phyloP scores from a whole-genome alignment of 2,888 invertebrate genomes.

The Piscicola geometra region DNA sequence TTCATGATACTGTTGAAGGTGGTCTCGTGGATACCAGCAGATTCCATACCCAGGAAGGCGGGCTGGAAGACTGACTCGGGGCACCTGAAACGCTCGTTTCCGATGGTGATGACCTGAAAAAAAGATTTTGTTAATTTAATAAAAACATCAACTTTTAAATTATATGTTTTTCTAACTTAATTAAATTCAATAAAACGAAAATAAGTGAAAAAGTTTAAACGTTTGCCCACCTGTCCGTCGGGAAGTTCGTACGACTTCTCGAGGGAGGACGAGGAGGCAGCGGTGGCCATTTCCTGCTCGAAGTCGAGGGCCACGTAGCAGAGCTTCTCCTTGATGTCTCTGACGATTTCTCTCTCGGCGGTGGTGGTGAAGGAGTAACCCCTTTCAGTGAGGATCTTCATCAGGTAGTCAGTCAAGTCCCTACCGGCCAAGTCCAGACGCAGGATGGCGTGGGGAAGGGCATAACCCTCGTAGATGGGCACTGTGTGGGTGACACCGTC shows the following conservation, averaged over 20 bases:
- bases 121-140: neutral
- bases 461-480: constrained; percentile 89
- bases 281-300: constrained; percentile 52
- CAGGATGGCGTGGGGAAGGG: constrained; percentile 90
- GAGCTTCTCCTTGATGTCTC: constrained; percentile 85
- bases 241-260: constrained; percentile 54
- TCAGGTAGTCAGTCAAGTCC: constrained; percentile 91
- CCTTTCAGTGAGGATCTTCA: constrained; percentile 68
- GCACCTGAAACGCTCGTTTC: constrained; percentile 52
- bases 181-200: neutral
- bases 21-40: constrained; percentile 48
- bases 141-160: neutral
- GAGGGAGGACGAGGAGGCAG: constrained; percentile 47
- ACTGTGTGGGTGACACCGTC: constrained; percentile 93
- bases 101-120: constrained; percentile 50
- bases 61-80: constrained; percentile 53
- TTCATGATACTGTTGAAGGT: constrained; percentile 54
- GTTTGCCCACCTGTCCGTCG: constrained; percentile 48
- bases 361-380: constrained; percentile 60
- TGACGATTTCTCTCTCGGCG: constrained; percentile 55
- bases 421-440: constrained; percentile 93
- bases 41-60: constrained; percentile 51
- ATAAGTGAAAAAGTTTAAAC: neutral
- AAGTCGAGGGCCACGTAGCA: constrained; percentile 52
- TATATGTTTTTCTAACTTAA: neutral